Conservation (phyloP, 2,888 invertebrate genomes). For the Aproaerema taeniolella region DNA sequence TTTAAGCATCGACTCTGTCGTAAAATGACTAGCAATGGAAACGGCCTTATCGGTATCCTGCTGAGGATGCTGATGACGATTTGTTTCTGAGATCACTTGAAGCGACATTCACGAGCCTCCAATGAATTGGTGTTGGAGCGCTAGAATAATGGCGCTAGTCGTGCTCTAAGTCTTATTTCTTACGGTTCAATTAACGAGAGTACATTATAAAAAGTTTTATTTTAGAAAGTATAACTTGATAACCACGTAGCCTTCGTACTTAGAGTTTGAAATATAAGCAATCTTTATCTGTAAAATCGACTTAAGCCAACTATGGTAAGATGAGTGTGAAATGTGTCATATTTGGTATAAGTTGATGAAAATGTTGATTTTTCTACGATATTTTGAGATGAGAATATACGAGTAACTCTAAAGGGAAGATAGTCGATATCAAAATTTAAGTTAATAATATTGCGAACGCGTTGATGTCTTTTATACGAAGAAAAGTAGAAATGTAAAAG, state of each 20-base stretch:
- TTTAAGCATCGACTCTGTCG: background rate
- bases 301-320: too few relatives aligned
- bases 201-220: constrained; percentile 7
- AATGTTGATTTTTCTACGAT: too few relatives aligned
- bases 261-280: constrained; percentile 10
- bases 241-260: constrained; percentile 11
- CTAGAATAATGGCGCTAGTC: constrained; percentile 40
- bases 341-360: too few relatives aligned
- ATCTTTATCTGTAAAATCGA: too few relatives aligned
- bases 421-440: too few relatives aligned
- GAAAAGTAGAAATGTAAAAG: too few relatives aligned
- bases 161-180: constrained; percentile 45
- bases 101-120: constrained; percentile 26
- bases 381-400: too few relatives aligned
- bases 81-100: background rate
- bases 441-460: too few relatives aligned
- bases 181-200: constrained; percentile 23
- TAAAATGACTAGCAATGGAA: background rate
- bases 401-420: too few relatives aligned
- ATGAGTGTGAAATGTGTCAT: too few relatives aligned
- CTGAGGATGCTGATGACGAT: constrained; percentile 1
- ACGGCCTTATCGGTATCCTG: constrained; percentile 2
- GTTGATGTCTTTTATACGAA: constrained; percentile 9
- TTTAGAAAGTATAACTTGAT: background rate
- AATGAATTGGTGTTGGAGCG: constrained; percentile 10